Evolutionary conservation across 2,797 vertebrate genomes (phyloP).

Genomic region (Setipinna tenuifilis): DNA sequence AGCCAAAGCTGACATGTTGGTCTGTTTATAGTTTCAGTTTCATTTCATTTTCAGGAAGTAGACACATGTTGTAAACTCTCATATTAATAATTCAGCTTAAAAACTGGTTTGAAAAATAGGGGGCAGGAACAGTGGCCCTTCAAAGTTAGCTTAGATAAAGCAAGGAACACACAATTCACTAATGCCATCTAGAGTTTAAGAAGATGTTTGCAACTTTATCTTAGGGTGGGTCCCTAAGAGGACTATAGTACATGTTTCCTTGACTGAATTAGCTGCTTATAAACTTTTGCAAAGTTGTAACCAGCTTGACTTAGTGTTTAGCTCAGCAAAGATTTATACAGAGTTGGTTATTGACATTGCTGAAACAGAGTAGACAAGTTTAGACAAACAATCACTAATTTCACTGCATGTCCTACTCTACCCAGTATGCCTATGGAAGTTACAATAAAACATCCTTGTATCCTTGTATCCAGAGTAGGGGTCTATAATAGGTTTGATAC

Average conservation of each 20-base stretch:
- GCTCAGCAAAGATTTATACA: background rate
- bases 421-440: background rate
- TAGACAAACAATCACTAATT: too few relatives aligned
- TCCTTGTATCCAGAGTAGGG: too few relatives aligned
- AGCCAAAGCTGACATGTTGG: background rate
- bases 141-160: background rate
- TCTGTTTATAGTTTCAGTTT: background rate
- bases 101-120: background rate
- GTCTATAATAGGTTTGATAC: too few relatives aligned
- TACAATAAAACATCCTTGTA: background rate
- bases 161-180: background rate
- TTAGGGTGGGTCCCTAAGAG: background rate
- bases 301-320: background rate
- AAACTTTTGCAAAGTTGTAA: background rate
- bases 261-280: background rate
- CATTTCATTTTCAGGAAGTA: background rate
- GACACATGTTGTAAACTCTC: background rate
- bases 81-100: background rate
- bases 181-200: background rate
- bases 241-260: background rate
- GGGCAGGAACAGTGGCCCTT: background rate
- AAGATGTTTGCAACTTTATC: background rate
- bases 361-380: too few relatives aligned
- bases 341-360: background rate
- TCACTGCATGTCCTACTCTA: too few relatives aligned